These are phyloP conservation scores for Pheosia gnoma DNA, from an alignment of 2,888 invertebrate species.

Conservation along the genomic window DNA sequence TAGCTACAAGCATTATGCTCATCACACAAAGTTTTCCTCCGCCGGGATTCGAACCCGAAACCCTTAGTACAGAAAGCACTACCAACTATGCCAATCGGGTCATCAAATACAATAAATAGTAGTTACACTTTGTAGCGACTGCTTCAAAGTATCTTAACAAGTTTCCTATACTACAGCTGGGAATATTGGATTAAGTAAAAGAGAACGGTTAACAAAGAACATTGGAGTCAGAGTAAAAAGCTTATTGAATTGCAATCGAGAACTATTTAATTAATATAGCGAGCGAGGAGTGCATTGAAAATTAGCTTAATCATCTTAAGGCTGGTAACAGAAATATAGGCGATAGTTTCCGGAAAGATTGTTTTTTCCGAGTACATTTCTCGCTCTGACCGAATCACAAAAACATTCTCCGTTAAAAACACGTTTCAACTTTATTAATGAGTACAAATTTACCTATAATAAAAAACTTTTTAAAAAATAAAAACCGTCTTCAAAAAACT, in stretches of 20 bases:
- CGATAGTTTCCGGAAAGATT: not conserved
- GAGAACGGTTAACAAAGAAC: conserved; percentile 7
- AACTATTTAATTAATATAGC: conserved; percentile 1
- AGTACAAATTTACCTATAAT: too few relatives aligned
- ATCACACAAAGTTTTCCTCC: too few relatives aligned
- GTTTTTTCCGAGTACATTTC: too few relatives aligned
- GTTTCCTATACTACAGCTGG: not conserved
- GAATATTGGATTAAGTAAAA: conserved; percentile 7
- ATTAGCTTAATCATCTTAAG: not conserved
- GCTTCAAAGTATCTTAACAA: conserved; percentile 5
- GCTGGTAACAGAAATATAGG: not conserved
- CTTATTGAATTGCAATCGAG: conserved; percentile 6
- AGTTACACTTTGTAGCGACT: not conserved
- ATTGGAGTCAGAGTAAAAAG: not conserved
- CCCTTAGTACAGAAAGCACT: too few relatives aligned
- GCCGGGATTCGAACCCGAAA: too few relatives aligned
- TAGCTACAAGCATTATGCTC: too few relatives aligned
- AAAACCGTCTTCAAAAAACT: too few relatives aligned
- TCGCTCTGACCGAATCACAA: too few relatives aligned
- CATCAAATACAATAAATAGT: not conserved
- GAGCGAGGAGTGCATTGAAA: not conserved
- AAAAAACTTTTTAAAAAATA: too few relatives aligned
- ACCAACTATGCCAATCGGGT: too few relatives aligned
- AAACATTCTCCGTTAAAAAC: too few relatives aligned
- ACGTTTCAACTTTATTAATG: too few relatives aligned